These are phyloP conservation scores for Puma concolor DNA, from an alignment of 2,113 vertebrate species.

Conservation along the genomic window DNA sequence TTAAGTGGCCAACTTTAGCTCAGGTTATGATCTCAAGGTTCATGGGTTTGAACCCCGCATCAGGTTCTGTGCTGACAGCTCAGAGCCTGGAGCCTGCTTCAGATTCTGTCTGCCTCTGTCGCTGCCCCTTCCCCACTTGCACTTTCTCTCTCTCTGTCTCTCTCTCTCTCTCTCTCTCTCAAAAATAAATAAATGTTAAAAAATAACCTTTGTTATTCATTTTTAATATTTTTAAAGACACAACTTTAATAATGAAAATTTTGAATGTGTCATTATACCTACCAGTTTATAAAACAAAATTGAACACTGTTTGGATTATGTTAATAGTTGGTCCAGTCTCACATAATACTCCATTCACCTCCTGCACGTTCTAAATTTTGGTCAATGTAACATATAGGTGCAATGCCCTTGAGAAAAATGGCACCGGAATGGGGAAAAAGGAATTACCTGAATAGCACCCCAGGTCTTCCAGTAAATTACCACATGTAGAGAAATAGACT, in stretches of 20 bases:
- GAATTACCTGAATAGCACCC: background rate
- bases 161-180: too few relatives aligned
- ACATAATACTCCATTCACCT: background rate
- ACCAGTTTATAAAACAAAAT: background rate
- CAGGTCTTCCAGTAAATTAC: background rate
- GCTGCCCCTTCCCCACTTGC: too few relatives aligned
- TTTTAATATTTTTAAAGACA: background rate
- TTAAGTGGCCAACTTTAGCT: too few relatives aligned
- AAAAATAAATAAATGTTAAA: background rate
- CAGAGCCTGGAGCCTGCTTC: too few relatives aligned
- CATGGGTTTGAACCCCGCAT: too few relatives aligned
- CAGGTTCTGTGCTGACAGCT: too few relatives aligned
- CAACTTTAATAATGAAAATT: background rate
- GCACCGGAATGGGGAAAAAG: background rate
- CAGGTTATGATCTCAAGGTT: too few relatives aligned
- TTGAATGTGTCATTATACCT: background rate
- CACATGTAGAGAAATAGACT: background rate
- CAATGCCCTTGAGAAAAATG: background rate
- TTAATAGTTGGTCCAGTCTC: background rate
- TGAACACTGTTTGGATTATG: background rate
- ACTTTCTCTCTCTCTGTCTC: too few relatives aligned
- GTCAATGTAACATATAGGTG: background rate
- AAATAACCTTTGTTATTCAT: slow-evolving; percentile 14
- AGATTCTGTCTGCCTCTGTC: too few relatives aligned
- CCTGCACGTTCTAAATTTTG: background rate